Conservation (phyloP, 1,140 invertebrate species). For the Listronotus oregonensis region DNA sequence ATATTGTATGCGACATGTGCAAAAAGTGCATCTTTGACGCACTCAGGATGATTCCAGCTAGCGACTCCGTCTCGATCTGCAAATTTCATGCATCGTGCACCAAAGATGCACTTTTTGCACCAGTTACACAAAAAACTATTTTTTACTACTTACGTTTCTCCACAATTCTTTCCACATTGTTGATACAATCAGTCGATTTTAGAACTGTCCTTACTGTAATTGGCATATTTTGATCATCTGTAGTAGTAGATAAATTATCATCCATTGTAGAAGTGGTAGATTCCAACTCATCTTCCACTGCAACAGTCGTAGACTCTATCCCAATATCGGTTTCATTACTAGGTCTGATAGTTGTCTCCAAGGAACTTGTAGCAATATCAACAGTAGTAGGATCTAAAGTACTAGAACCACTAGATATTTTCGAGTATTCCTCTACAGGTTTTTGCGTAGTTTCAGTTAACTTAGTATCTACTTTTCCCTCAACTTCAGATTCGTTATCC, state of each 20-base stretch:
- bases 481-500: slow-evolving; percentile 4
- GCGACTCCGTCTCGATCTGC: no score
- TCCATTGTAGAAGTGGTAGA: slow-evolving; percentile 17
- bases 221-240: neutral
- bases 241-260: neutral
- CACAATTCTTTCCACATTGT: slow-evolving; percentile 8
- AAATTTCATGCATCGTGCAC: no score
- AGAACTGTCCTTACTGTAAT: slow-evolving; percentile 44
- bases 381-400: neutral
- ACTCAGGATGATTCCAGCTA: no score
- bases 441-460: no score
- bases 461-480: neutral
- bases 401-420: no score
- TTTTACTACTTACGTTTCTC: slow-evolving; percentile 3
- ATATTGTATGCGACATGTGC: no score
- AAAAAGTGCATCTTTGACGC: no score
- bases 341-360: slow-evolving; percentile 6
- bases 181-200: slow-evolving; percentile 50
- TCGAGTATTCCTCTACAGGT: no score
- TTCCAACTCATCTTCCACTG: neutral
- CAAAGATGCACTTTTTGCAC: no score
- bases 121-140: no score
- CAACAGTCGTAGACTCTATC: neutral
- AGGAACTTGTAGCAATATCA: neutral
- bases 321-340: neutral